phyloP scores from a whole-genome alignment of 2,113 vertebrate species.

The Cyanoderma ruficeps region DNA sequence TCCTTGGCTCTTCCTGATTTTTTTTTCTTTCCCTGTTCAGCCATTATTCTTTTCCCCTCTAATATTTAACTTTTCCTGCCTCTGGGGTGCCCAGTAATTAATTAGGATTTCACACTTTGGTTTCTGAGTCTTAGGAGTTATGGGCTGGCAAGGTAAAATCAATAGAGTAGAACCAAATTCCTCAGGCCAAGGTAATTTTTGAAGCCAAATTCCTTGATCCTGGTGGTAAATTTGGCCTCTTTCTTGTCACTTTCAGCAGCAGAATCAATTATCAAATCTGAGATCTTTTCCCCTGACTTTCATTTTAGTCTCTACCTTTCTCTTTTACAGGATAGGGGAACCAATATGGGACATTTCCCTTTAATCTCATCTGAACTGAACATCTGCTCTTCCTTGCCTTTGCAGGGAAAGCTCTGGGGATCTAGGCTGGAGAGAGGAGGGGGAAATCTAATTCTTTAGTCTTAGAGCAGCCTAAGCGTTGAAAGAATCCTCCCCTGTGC shows the following conservation, averaged over 20 bases:
- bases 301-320: not conserved
- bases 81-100: not conserved
- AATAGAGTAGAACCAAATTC: not conserved
- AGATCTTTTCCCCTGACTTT: not conserved
- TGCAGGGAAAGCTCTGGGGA: slow-evolving; percentile 37
- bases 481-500: not conserved
- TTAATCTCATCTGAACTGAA: not conserved
- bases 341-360: not conserved
- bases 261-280: not conserved
- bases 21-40: not conserved
- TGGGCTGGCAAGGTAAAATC: not conserved
- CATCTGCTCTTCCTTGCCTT: not conserved
- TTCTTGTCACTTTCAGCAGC: not conserved
- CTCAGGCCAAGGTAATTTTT: not conserved
- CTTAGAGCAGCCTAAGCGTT: not conserved
- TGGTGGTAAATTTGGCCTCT: not conserved
- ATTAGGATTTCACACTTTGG: not conserved
- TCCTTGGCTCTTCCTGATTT: not conserved
- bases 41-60: not conserved
- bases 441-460: not conserved
- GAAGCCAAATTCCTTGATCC: not conserved
- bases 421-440: not conserved
- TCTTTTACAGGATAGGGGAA: not conserved
- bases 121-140: not conserved
- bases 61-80: not conserved